Evolutionary conservation across 2,797 vertebrate species (phyloP), one percentile per base, ranked within the genome.

Genomic region (Kryptolebias ocellatus): DNA sequence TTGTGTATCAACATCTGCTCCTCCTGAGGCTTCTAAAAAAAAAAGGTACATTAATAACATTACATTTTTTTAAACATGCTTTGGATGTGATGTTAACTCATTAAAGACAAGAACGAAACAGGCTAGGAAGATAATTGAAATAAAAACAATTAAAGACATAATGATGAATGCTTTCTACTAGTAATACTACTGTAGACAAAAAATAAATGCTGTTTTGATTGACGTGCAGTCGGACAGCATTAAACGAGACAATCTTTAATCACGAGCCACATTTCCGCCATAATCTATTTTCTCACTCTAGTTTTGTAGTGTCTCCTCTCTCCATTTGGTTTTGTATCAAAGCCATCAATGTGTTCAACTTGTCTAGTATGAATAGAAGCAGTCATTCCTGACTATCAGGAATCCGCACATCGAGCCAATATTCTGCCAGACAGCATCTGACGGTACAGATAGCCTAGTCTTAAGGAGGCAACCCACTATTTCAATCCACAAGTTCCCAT

Each of bases 381-480:
- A 91, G 84, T 92, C 89, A 89, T 90, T 87, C 81, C 76, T 84
- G 78, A 79, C 83, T 82, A 87, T 84, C 72, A 71, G 76, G 81
- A 83, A 75, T 76, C 77, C 67, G 82, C 76, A 79, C 79, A 63
- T 62, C 28, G 34, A 83, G 87, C 87, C 89, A 86, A 80, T 77
- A 83, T 78, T 80, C 86, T 86, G 86, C 85, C 82, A 82, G 78
- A 81, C 83, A 79, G 83, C 85, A 77, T 75, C 88, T 82, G 80
- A 91, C 89, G 78, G 85, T 90, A 91, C 87, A 92, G 89, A 92
- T 72, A 88, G 87, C 86, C 88, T 64, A 91, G 90, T 92, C 88
- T 92, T 92, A 91, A 87, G 65, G 82, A 88, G 83, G 83, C 73
- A 24, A 47, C 78, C 85, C 81, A 70, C 85, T 79, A 87, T 83